Percentiles rank a stretch among this genome's conserved stretches.
phyloP scores from a whole-genome alignment of 2,888 invertebrate genomes.

The Phania funesta region DNA sequence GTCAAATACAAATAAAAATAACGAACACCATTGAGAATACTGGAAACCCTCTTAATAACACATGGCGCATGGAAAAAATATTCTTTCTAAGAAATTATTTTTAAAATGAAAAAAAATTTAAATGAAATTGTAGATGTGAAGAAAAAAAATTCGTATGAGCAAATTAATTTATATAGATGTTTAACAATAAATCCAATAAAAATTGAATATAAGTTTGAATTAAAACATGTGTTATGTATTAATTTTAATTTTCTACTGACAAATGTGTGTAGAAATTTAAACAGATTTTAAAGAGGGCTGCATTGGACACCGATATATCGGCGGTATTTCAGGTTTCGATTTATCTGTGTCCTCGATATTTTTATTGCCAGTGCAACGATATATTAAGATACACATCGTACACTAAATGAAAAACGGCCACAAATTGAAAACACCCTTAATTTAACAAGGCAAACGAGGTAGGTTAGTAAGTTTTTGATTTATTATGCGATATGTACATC shows the following conservation, averaged over 20 bases:
- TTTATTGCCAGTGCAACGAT: no score
- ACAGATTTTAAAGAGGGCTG: conserved; percentile 47
- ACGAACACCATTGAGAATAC: background rate
- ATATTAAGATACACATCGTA: no score
- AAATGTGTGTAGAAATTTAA: conserved; percentile 27
- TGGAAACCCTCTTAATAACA: conserved; percentile 17
- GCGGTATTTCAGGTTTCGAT: no score
- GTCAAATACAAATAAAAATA: conserved; percentile 3
- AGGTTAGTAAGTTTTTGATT: no score
- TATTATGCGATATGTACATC: no score
- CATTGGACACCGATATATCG: no score
- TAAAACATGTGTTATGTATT: background rate
- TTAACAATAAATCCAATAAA: conserved; percentile 41
- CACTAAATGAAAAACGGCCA: no score
- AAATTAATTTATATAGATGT: background rate
- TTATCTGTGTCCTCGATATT: no score
- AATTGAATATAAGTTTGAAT: no score
- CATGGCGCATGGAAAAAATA: background rate
- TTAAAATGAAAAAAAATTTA: background rate
- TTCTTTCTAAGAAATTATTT: background rate
- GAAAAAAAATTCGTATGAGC: background rate
- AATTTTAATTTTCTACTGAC: conserved; percentile 43
- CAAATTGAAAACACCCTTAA: no score
- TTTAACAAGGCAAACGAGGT: no score
- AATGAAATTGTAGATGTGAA: conserved; percentile 6